phyloP scores from a whole-genome alignment of 30 jellyfish, hydroid and myxozoan species.

The Cassiopea xamachana region DNA sequence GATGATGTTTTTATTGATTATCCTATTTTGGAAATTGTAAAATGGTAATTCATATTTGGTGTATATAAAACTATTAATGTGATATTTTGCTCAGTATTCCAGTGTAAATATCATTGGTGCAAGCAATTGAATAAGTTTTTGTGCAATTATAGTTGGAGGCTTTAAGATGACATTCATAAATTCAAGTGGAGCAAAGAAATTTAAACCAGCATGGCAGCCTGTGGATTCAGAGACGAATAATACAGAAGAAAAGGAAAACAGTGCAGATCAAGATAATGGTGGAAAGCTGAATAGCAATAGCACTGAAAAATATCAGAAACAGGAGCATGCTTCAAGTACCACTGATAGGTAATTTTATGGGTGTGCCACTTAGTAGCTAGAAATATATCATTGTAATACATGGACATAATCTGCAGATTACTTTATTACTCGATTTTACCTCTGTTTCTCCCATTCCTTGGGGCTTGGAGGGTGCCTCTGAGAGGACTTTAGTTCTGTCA shows the following conservation, averaged over 20 bases:
- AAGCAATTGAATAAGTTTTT: not conserved
- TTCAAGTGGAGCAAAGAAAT: constrained; percentile 63
- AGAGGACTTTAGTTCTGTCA: too few species aligned
- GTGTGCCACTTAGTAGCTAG: too few species aligned
- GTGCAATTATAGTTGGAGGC: constrained; percentile 39
- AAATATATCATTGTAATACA: too few species aligned
- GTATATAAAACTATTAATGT: too few species aligned
- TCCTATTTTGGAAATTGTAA: too few species aligned
- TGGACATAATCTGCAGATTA: too few species aligned
- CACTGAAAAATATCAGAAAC: not conserved
- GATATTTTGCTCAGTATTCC: too few species aligned
- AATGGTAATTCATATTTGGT: too few species aligned
- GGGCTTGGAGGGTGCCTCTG: too few species aligned
- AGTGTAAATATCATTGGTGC: not conserved
- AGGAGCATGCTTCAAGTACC: not conserved
- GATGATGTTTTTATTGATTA: too few species aligned
- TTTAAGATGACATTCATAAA: constrained; percentile 62
- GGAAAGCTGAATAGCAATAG: not conserved
- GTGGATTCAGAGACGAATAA: constrained; percentile 18
- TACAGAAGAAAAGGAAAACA: constrained; percentile 30
- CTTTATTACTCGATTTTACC: too few species aligned
- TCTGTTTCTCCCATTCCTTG: too few species aligned
- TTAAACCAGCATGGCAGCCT: constrained; percentile 79
- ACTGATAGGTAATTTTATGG: not conserved
- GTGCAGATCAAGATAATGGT: not conserved